phyloP scores from a whole-genome alignment of 2,113 vertebrate genomes.

The human (Homo sapiens) region GRCh38 chr5:174835001-174835500 shows the following conservation, averaged over 20 bases:
- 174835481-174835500: neutral
- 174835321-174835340: fast-evolving
- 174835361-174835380: neutral
- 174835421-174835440: fast-evolving
- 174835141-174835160: neutral
- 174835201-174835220: neutral
- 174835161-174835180: neutral
- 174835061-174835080: neutral
- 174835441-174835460: fast-evolving
- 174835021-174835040: neutral
- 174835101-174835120: neutral
- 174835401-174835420: neutral
- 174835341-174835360: fast-evolving
- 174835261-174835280: no score
- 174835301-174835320: fast-evolving
- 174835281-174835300: neutral
- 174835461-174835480: neutral
- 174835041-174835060: neutral
- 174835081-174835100: neutral
- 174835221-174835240: neutral
- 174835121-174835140: neutral
- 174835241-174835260: fast-evolving
- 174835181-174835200: neutral
- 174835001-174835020: no score
- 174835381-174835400: fast-evolving